These are phyloP conservation scores for Bos javanicus DNA, from an alignment of 2,113 vertebrate species.

Conservation along the genomic window DNA sequence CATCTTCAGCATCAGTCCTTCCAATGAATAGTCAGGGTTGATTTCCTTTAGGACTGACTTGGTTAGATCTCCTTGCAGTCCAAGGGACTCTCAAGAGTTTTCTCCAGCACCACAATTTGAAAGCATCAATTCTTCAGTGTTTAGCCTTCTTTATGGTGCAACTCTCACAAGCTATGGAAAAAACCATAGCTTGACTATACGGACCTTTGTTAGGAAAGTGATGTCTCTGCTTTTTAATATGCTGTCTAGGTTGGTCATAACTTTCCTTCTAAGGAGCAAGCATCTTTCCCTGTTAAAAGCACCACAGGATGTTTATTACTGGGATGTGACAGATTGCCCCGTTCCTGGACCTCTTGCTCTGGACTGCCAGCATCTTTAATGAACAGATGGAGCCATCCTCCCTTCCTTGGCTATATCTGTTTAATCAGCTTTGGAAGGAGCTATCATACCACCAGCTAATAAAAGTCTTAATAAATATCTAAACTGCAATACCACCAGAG, in stretches of 20 bases:
- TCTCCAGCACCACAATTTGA: too few species aligned
- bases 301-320: neutral
- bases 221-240: neutral
- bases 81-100: neutral
- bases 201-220: too few species aligned
- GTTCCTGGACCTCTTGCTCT: neutral
- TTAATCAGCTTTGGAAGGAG: neutral
- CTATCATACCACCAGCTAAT: neutral
- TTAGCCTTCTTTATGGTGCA: too few species aligned
- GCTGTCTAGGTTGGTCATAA: neutral
- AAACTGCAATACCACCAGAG: neutral
- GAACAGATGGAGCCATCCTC: neutral
- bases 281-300: neutral
- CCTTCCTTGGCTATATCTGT: neutral
- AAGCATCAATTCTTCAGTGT: too few species aligned
- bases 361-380: neutral
- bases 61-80: neutral
- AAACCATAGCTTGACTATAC: too few species aligned
- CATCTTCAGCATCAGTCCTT: neutral
- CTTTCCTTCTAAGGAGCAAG: neutral
- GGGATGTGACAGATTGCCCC: neutral
- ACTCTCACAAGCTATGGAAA: too few species aligned
- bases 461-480: slow-evolving; percentile 8
- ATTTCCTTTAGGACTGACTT: neutral
- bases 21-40: neutral